Conservation (phyloP, 2,888 invertebrate genomes). For the Stegana nigrithorax region DNA sequence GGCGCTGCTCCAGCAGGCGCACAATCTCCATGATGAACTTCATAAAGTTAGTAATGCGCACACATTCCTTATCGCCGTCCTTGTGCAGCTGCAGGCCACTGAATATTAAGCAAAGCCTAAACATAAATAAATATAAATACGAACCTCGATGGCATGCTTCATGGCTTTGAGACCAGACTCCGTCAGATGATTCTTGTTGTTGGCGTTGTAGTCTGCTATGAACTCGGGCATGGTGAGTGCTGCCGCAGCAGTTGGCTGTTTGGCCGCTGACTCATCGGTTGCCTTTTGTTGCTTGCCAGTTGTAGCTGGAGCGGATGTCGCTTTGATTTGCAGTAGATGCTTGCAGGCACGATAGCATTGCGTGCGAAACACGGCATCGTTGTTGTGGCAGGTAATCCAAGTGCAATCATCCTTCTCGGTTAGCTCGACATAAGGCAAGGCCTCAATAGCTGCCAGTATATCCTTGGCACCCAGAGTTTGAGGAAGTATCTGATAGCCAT, state of each 20-base stretch:
- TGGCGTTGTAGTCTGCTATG: constrained; percentile 52
- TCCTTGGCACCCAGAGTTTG: constrained; percentile 62
- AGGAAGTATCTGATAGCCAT: constrained; percentile 67
- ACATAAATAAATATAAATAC: too few species aligned
- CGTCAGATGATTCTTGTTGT: constrained; percentile 51
- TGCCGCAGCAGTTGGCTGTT: constrained; percentile 14
- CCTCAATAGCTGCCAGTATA: constrained; percentile 56
- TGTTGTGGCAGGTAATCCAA: constrained; percentile 66
- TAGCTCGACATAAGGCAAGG: constrained; percentile 66
- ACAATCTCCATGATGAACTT: constrained; percentile 62
- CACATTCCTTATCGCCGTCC: constrained; percentile 42
- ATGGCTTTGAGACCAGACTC: constrained; percentile 61
- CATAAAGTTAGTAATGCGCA: constrained; percentile 60
- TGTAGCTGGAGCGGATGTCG: background rate
- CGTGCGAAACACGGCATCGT: constrained; percentile 63
- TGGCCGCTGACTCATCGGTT: background rate
- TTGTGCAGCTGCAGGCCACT: constrained; percentile 53
- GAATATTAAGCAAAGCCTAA: too few species aligned
- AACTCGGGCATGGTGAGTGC: constrained; percentile 52
- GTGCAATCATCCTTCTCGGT: constrained; percentile 54
- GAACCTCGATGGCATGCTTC: constrained; percentile 66
- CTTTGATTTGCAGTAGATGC: constrained; percentile 39
- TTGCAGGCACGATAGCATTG: constrained; percentile 64
- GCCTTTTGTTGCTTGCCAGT: background rate
- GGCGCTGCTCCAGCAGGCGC: constrained; percentile 58